Evolutionary conservation across 1,140 invertebrate genomes (phyloP), one percentile per base, ranked within the genome.

Genomic region (Drosophila carrolli): DNA sequence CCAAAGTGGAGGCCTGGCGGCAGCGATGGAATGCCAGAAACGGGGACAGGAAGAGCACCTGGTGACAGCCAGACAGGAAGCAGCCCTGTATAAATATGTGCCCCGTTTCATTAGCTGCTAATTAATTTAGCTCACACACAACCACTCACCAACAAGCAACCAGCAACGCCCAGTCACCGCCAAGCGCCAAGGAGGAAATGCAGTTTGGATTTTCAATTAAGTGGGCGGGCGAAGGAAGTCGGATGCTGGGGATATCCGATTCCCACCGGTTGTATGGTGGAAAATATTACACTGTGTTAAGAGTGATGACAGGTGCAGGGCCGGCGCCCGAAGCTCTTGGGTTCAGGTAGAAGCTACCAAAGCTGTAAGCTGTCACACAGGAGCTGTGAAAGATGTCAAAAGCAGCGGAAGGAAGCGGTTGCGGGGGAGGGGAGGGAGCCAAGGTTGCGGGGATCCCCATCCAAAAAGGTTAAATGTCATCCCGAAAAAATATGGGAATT

Each of bases 31-130:
- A 14, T 35, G 37, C 50, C 9, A 40, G 58, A 50, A 50, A 8
- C 27, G 27, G 8, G 11, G 16, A n/a, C 35, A 38, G 47, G 27
- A 48, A 29, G 48, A 37, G n/a, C 41, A 19, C 35, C 47, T 56
- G 38, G 48, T 75, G 73, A 51, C 61, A 78, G 47, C n/a, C 38
- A 58, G 44, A 58, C 54, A 53, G 56, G 57, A 56, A 58, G 67
- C 16, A 13, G n/a, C 19, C 48, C 57, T 68, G 67, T 73, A 79
- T 79, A 83, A 79, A 79, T 86, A 79, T 79, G 83, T 88, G 75
- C 72, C 50, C 43, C 79, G 60, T 79, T 88, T 88, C 81, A 86
- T 86, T 86, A 88, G 83, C 75, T 82, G 56, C 57, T 88, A 82
- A 86, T 83, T 83, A 83, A 88, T 86, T 88, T 72, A 79, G 75